Percentiles rank a stretch among this genome's conserved stretches.
Evolutionary conservation across 2,888 invertebrate species (phyloP).

Genomic region (Ecdyonurus torrentis): DNA sequence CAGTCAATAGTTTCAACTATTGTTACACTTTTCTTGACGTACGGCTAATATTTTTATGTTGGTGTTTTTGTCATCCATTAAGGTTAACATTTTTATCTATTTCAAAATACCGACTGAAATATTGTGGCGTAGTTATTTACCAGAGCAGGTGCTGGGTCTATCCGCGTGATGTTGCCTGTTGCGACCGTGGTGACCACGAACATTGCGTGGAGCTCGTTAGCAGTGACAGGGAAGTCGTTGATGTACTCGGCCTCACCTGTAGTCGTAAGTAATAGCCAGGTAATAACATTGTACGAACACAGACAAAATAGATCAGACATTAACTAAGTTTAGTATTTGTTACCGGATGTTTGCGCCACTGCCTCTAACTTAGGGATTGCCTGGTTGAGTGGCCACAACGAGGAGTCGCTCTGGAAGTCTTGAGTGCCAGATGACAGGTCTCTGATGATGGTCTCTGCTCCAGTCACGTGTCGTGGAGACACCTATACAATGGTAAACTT

Average conservation of each 20-base stretch:
- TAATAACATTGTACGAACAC: too few relatives aligned
- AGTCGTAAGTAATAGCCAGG: too few relatives aligned
- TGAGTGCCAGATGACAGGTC: conserved; percentile 49
- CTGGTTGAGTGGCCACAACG: conserved; percentile 54
- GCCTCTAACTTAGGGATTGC: conserved; percentile 60
- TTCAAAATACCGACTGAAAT: too few relatives aligned
- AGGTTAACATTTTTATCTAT: too few relatives aligned
- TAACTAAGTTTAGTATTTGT: too few relatives aligned
- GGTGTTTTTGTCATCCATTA: too few relatives aligned
- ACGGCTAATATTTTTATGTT: too few relatives aligned
- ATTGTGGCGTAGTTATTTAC: too few relatives aligned
- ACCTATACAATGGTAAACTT: too few relatives aligned
- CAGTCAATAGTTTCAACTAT: too few relatives aligned
- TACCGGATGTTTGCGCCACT: conserved; percentile 37
- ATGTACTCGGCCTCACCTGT: conserved; percentile 23
- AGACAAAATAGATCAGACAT: too few relatives aligned
- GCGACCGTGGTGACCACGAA: conserved; percentile 45
- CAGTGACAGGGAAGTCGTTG: conserved; percentile 24
- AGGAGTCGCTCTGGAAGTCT: conserved; percentile 47
- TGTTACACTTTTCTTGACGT: too few relatives aligned
- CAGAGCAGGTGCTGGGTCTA: conserved; percentile 47
- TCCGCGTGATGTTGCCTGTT: conserved; percentile 37
- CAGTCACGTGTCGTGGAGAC: conserved; percentile 23
- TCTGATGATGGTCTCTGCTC: conserved; percentile 39
- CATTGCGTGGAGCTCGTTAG: conserved; percentile 25